Evolutionary conservation across 2,113 vertebrate species (phyloP).

Genomic region (Oryzias woworae): DNA sequence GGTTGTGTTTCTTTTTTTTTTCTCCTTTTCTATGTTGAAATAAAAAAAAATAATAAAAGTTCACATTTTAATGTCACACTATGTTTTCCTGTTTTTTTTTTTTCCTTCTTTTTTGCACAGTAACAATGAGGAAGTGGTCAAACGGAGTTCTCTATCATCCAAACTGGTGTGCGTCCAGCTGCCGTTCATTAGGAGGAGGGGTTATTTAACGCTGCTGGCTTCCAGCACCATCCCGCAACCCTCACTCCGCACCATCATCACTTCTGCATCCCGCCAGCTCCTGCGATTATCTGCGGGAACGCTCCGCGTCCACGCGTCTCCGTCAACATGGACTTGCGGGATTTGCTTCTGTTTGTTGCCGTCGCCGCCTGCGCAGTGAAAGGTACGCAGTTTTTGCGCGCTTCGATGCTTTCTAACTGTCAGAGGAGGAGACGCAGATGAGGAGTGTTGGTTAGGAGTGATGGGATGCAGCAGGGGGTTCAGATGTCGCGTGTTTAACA

Average conservation of each 20-base stretch:
- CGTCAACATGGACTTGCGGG: slow-evolving; percentile 37
- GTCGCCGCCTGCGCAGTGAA: slow-evolving; percentile 26
- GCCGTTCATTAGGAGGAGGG: slow-evolving; percentile 32
- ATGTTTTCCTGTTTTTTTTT: too few species aligned
- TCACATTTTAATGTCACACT: too few species aligned
- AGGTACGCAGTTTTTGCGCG: slow-evolving; percentile 40
- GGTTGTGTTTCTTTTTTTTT: too few species aligned
- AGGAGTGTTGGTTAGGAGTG: not conserved
- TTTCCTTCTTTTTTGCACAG: too few species aligned
- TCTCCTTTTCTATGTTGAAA: not conserved
- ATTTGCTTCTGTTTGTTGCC: slow-evolving; percentile 27
- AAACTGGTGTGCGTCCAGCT: not conserved
- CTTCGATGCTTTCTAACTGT: slow-evolving; percentile 2
- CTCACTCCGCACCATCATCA: not conserved
- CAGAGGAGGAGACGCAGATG: not conserved
- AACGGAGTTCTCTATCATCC: not conserved
- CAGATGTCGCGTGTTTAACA: not conserved
- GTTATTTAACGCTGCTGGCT: slow-evolving; percentile 12
- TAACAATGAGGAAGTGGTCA: too few species aligned
- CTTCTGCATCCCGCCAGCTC: slow-evolving; percentile 8
- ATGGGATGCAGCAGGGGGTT: not conserved
- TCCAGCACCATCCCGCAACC: not conserved
- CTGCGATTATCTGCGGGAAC: slow-evolving; percentile 2
- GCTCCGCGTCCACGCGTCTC: not conserved
- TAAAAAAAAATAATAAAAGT: not conserved